Conservation (phyloP, 2,797 vertebrate genomes). For the Potorous gilbertii region DNA sequence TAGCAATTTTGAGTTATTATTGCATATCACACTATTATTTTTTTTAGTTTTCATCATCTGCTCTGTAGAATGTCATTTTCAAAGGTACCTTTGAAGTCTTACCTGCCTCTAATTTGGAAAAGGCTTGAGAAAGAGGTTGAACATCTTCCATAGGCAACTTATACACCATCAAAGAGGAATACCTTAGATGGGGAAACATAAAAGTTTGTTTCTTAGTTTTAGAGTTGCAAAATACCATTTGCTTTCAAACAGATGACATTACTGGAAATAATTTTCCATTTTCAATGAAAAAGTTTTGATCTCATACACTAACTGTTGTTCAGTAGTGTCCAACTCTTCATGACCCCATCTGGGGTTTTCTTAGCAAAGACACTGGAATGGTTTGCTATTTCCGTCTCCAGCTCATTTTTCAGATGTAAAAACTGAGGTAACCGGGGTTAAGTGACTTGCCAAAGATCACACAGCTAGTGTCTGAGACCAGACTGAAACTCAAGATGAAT, state of each 20-base stretch:
- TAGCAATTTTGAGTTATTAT: not conserved
- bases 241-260: not conserved
- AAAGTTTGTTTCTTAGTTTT: conserved; percentile 1
- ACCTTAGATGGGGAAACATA: conserved; percentile 82
- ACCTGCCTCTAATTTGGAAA: conserved; percentile 92
- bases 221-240: not conserved
- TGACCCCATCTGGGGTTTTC: not conserved
- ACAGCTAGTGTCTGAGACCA: not conserved
- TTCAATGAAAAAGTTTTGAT: not conserved
- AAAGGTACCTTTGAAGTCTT: conserved; percentile 67
- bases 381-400: not conserved
- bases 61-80: not conserved
- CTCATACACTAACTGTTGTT: not conserved
- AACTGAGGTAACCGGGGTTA: not conserved
- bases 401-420: not conserved
- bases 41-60: conserved; percentile 3
- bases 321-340: not conserved
- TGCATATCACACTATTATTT: not conserved
- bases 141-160: conserved; percentile 93
- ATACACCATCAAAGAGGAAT: conserved; percentile 90
- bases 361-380: not conserved
- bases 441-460: not conserved
- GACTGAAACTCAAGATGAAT: not conserved
- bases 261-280: not conserved
- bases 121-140: conserved; percentile 90